Conservation (phyloP, 2,113 vertebrate genomes). For the Malurus alboscapulatus region DNA sequence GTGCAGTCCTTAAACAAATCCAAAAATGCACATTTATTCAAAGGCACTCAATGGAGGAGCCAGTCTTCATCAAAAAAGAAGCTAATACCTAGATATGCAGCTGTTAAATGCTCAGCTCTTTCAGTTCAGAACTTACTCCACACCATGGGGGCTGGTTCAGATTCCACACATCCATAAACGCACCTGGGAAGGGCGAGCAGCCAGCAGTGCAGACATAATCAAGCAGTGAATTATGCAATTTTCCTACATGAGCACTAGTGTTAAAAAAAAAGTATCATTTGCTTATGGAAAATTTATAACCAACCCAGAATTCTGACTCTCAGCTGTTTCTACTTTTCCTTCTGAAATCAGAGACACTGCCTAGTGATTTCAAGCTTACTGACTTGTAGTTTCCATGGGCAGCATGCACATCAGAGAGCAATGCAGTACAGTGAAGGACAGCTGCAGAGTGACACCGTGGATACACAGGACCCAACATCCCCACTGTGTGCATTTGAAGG, state of each 20-base stretch:
- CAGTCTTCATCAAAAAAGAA: not conserved
- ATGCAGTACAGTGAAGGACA: not conserved
- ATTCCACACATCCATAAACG: not conserved
- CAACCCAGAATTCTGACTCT: not conserved
- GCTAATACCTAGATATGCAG: not conserved
- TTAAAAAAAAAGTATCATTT: not conserved
- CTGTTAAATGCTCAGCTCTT: not conserved
- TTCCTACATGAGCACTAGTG: not conserved
- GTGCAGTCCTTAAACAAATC: not conserved
- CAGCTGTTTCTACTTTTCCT: not conserved
- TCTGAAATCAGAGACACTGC: not conserved
- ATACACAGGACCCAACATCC: not conserved
- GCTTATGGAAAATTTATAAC: not conserved
- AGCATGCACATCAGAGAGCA: not conserved
- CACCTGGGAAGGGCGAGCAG: not conserved
- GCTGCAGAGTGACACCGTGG: not conserved
- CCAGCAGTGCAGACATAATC: not conserved
- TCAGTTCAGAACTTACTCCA: not conserved
- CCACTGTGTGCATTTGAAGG: not conserved
- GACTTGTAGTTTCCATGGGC: not conserved
- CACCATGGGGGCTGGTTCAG: not conserved
- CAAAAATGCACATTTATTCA: not conserved
- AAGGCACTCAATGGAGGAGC: not conserved
- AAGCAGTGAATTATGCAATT: not conserved
- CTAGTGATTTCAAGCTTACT: not conserved